Evolutionary conservation across 2,888 invertebrate species (phyloP).

Genomic region (Drosophila tanythrix): DNA sequence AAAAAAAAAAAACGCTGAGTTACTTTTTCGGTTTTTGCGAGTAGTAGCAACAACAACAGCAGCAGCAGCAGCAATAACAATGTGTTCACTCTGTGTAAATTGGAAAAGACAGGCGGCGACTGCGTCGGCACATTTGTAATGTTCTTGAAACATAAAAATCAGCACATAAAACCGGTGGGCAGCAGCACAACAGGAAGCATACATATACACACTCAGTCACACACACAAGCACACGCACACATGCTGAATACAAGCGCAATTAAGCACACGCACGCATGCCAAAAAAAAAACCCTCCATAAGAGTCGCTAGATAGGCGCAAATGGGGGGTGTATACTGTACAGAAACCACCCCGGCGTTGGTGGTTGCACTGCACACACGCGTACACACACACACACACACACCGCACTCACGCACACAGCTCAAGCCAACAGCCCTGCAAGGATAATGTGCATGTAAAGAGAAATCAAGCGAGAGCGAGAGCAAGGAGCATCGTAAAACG

Average conservation of each 20-base stretch:
- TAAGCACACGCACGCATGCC: constrained; percentile 67
- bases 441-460: constrained; percentile 37
- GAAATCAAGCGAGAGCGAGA: constrained; percentile 1
- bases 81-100: constrained; percentile 61
- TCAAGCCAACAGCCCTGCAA: constrained; percentile 54
- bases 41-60: constrained; percentile 28
- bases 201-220: constrained; percentile 7
- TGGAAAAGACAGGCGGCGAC: constrained; percentile 59
- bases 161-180: constrained; percentile 69
- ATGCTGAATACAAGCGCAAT: constrained; percentile 66
- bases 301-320: constrained; percentile 18
- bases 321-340: constrained; percentile 55
- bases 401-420: constrained; percentile 2
- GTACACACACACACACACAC: constrained; percentile 4
- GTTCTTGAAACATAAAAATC: constrained; percentile 57
- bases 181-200: constrained; percentile 53
- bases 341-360: constrained; percentile 69
- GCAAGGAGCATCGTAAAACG: constrained; percentile 65
- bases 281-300: constrained; percentile 29
- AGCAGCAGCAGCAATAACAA: constrained; percentile 42
- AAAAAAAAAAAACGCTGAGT: constrained; percentile 26
- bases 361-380: constrained; percentile 64
- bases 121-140: constrained; percentile 54
- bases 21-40: constrained; percentile 50
- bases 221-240: constrained; percentile 6